Evolutionary conservation across 2,888 invertebrate species (phyloP).

Genomic region (Cheilosia variabilis): DNA sequence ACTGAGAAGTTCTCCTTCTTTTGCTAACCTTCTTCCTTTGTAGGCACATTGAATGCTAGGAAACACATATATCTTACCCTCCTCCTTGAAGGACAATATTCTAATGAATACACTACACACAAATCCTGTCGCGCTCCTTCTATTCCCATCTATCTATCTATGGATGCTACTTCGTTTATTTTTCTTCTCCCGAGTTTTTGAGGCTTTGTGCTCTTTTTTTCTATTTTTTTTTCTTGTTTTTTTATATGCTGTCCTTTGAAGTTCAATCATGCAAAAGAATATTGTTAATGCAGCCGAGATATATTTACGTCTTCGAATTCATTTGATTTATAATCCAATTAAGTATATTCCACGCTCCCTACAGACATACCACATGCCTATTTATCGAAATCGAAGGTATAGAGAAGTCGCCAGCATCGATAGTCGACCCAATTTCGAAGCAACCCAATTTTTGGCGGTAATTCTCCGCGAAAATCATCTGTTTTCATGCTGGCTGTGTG

Average conservation of each 20-base stretch:
- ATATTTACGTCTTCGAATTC: constrained; percentile 11
- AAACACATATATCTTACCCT: constrained; percentile 16
- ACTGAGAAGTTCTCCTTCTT: constrained; percentile 7
- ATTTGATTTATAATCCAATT: constrained; percentile 66
- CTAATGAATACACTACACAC: constrained; percentile 31
- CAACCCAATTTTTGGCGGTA: constrained; percentile 55
- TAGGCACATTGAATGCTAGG: constrained; percentile 6
- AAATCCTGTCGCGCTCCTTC: constrained; percentile 10
- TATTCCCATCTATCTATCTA: constrained; percentile 38
- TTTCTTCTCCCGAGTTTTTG: constrained; percentile 8
- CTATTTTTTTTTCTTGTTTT: constrained; percentile 8
- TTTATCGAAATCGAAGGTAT: not conserved
- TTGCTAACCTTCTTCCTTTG: not conserved
- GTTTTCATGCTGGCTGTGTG: constrained; percentile 22
- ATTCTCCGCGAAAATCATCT: constrained; percentile 50
- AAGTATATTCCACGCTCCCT: constrained; percentile 27
- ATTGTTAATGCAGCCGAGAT: constrained; percentile 24
- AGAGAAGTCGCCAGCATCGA: constrained; percentile 9
- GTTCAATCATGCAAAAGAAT: constrained; percentile 59
- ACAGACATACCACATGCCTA: constrained; percentile 2
- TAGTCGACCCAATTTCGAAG: constrained; percentile 65
- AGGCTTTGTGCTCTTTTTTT: not conserved
- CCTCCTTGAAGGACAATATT: constrained; percentile 41
- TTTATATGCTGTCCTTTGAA: constrained; percentile 32
- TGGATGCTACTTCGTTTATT: not conserved